Percentiles rank a stretch among this genome's conserved stretches.
phyloP scores from a whole-genome alignment of 2,113 vertebrate genomes.

The Eublepharis macularius region DNA sequence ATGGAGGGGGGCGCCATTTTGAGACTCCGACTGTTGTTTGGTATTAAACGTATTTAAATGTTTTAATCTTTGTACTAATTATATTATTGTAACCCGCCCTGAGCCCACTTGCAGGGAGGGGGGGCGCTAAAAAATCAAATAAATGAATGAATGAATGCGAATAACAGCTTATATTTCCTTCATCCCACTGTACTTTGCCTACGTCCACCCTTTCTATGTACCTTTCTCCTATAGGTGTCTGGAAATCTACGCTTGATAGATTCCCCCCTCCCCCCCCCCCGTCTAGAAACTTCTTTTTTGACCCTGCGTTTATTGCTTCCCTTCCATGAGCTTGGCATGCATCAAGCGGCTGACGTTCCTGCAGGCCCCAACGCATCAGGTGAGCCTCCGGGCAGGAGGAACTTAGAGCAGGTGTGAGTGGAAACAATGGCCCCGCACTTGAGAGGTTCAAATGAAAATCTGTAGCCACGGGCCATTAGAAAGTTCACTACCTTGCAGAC shows the following conservation, averaged over 20 bases:
- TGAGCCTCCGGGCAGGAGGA: not conserved
- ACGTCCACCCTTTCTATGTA: no score
- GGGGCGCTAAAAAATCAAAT: no score
- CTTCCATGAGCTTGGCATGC: slow-evolving; percentile 31
- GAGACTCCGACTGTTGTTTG: no score
- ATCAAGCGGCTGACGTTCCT: slow-evolving; percentile 27
- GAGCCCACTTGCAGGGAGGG: no score
- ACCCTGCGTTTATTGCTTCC: slow-evolving; percentile 44
- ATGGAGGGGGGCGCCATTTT: no score
- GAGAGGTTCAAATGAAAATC: slow-evolving; percentile 36
- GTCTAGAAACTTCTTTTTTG: slow-evolving; percentile 46
- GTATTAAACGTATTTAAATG: no score
- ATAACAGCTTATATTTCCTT: no score
- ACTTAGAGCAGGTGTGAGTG: slow-evolving; percentile 56
- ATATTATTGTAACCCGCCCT: no score
- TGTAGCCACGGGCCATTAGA: slow-evolving; percentile 37
- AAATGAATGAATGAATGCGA: no score
- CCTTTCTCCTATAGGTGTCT: no score
- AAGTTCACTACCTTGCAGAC: slow-evolving; percentile 25
- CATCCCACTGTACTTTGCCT: no score
- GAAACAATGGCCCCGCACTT: slow-evolving; percentile 7
- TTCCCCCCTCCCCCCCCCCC: not conserved
- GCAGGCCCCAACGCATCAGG: not conserved
- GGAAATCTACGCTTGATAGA: not conserved
- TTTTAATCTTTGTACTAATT: no score